Conservation (phyloP, 2,888 invertebrate genomes). For the Ophion obscuratus region DNA sequence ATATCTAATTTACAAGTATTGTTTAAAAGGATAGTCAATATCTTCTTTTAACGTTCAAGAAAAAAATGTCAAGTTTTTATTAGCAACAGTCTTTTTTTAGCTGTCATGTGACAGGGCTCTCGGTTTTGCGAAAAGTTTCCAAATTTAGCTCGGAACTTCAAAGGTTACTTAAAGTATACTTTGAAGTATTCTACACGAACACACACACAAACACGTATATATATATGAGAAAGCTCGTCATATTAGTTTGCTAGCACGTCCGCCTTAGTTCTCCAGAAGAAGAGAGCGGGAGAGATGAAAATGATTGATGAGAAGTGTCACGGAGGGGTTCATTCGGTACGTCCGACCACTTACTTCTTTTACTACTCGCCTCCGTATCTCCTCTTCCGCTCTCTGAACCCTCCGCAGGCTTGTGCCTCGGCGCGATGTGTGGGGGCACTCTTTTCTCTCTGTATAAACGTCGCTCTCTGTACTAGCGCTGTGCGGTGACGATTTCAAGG, state of each 20-base stretch:
- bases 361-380: constrained; percentile 34
- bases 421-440: neutral
- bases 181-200: neutral
- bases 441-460: constrained; percentile 5
- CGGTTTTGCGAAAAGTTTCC: neutral
- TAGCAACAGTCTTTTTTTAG: neutral
- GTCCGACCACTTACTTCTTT: constrained; percentile 48
- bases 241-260: constrained; percentile 2
- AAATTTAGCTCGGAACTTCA: constrained; percentile 17
- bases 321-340: constrained; percentile 3
- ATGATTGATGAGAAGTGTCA: constrained; percentile 51
- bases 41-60: neutral
- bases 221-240: neutral
- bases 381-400: constrained; percentile 40
- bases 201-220: too few species aligned
- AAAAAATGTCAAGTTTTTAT: neutral
- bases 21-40: neutral
- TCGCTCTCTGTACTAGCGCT: neutral
- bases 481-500: constrained; percentile 29
- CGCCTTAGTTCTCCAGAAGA: neutral
- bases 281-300: constrained; percentile 19
- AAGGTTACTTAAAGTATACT: neutral
- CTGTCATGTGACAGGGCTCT: neutral
- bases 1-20: too few species aligned
- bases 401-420: neutral